These are phyloP conservation scores for Heliconius hewitsoni DNA, from an alignment of 1,140 invertebrate genomes.

Conservation along the genomic window DNA sequence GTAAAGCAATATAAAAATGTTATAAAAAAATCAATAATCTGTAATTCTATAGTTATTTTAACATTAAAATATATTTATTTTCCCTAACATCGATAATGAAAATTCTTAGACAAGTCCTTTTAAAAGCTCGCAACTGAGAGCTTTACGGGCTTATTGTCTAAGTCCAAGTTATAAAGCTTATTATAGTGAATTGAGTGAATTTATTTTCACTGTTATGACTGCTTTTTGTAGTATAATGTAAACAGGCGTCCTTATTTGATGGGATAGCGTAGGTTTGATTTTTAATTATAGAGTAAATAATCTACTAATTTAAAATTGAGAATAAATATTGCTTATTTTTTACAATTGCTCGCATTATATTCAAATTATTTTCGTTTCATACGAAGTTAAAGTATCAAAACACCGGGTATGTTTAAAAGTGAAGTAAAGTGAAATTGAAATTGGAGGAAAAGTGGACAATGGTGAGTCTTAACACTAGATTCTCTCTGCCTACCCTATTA, in stretches of 20 bases:
- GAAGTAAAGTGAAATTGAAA: no score
- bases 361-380: no score
- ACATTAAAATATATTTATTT: slow-evolving; percentile 4
- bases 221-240: neutral
- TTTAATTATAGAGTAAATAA: neutral
- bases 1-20: no score
- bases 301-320: no score
- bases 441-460: no score
- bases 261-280: neutral
- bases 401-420: no score
- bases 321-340: no score
- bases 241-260: neutral
- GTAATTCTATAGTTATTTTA: neutral
- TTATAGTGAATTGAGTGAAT: neutral
- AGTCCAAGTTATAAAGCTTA: slow-evolving; percentile 22
- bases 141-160: slow-evolving; percentile 38
- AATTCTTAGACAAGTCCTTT: neutral
- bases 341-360: no score
- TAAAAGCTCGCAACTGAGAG: slow-evolving; percentile 8
- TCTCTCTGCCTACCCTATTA: no score
- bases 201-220: slow-evolving; percentile 15
- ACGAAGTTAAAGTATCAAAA: no score
- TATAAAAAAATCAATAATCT: neutral
- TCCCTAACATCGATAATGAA: neutral
- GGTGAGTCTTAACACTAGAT: no score